A percentile compares a stretch with the other conserved stretches of the same genome.
Evolutionary conservation across 2,113 vertebrate species (phyloP).

Genomic region (Indicator indicator): DNA sequence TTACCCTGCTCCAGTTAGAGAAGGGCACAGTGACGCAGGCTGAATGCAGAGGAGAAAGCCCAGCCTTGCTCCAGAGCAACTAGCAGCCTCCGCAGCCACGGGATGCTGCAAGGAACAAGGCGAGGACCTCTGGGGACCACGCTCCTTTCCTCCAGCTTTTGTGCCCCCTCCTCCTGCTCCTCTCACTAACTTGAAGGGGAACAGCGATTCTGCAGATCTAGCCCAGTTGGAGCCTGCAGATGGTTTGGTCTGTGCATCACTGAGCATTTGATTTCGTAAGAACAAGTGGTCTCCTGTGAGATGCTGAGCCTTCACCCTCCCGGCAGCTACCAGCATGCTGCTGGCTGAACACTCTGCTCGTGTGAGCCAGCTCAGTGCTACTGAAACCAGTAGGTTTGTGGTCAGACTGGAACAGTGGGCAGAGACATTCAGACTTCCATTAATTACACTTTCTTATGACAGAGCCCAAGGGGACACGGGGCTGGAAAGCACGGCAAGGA

Average conservation of each 20-base stretch:
- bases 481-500: not conserved
- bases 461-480: not conserved
- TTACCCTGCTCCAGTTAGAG: not conserved
- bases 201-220: not conserved
- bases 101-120: not conserved
- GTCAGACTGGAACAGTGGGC: not conserved
- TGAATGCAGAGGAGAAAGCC: conserved; percentile 23
- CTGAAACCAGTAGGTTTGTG: not conserved
- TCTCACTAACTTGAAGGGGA: not conserved
- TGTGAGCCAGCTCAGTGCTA: not conserved
- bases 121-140: not conserved
- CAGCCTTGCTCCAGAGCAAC: not conserved
- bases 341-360: not conserved
- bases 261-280: not conserved
- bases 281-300: not conserved
- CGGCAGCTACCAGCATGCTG: not conserved
- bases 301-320: not conserved
- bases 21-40: conserved; percentile 40
- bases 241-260: not conserved
- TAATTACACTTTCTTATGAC: not conserved
- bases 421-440: not conserved
- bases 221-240: not conserved
- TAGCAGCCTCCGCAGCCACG: not conserved
- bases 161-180: not conserved
- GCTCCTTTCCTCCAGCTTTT: not conserved